Percentiles rank a stretch among this genome's conserved stretches.
Conservation (phyloP, 1,140 invertebrate genomes). For the Magallana angulata region DNA sequence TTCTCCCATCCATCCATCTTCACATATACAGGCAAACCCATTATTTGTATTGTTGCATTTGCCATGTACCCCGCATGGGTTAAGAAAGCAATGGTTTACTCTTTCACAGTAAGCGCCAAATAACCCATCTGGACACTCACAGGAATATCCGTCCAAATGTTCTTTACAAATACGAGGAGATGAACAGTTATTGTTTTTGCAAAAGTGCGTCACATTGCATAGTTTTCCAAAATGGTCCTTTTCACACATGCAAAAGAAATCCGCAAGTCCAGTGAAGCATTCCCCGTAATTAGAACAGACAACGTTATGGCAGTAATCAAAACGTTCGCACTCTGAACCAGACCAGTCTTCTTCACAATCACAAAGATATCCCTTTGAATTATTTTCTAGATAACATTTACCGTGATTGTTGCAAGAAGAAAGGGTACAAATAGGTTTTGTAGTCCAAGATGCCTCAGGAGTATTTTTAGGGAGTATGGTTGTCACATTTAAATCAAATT, state of each 20-base stretch:
- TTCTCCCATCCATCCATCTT: conserved; percentile 40
- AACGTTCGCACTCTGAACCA: conserved; percentile 6
- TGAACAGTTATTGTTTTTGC: not conserved
- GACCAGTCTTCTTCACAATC: conserved; percentile 14
- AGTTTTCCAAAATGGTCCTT: conserved; percentile 32
- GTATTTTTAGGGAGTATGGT: too few relatives aligned
- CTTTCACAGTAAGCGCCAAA: not conserved
- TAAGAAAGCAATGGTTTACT: conserved; percentile 45
- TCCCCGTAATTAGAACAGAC: conserved; percentile 24
- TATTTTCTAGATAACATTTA: not conserved
- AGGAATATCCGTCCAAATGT: conserved; percentile 20
- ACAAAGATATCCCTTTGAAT: conserved; percentile 25
- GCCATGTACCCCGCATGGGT: conserved; percentile 4
- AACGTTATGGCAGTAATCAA: not conserved
- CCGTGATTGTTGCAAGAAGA: conserved; percentile 9
- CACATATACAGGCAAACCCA: conserved; percentile 39
- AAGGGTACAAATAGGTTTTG: not conserved
- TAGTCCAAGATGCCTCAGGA: too few relatives aligned
- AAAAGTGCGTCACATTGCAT: conserved; percentile 40
- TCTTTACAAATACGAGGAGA: conserved; percentile 36
- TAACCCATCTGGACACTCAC: conserved; percentile 2
- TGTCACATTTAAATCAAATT: too few relatives aligned
- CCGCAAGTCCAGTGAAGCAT: not conserved
- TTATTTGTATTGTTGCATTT: conserved; percentile 28
- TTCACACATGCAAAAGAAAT: conserved; percentile 20